phyloP scores from a whole-genome alignment of 2,888 invertebrate species.

The Metacarcinus magister region DNA sequence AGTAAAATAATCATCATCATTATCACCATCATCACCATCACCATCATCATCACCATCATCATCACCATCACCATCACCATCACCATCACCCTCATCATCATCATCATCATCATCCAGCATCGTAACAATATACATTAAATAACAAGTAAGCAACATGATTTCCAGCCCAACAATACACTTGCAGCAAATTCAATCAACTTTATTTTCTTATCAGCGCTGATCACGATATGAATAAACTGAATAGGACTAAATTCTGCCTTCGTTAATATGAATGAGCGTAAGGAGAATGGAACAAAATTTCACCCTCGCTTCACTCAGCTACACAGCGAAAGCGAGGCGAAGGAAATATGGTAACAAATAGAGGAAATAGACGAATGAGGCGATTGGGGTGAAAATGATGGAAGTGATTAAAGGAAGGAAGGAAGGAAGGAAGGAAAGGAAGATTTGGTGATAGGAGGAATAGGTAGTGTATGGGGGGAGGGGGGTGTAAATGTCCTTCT shows the following conservation, averaged over 20 bases:
- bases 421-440: background rate
- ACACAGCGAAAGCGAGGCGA: background rate
- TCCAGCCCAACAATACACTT: too few relatives aligned
- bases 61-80: background rate
- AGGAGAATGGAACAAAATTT: background rate
- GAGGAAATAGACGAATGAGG: background rate
- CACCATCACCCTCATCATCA: background rate
- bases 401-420: background rate
- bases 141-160: too few relatives aligned
- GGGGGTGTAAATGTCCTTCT: background rate
- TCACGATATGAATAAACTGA: background rate
- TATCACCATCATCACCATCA: background rate
- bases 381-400: background rate
- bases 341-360: background rate
- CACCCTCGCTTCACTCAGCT: background rate
- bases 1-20: background rate
- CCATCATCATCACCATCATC: background rate
- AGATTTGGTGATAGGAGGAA: background rate
- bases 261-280: constrained; percentile 11
- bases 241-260: constrained; percentile 13
- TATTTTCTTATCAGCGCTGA: constrained; percentile 19
- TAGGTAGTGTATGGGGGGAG: background rate
- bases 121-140: too few relatives aligned
- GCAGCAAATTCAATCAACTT: constrained; percentile 8
- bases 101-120: background rate